A percentile compares a stretch with the other conserved stretches of the same genome.
These are phyloP conservation scores for Clarias magur DNA, from an alignment of 2,113 vertebrate genomes.

Conservation along the genomic window DNA sequence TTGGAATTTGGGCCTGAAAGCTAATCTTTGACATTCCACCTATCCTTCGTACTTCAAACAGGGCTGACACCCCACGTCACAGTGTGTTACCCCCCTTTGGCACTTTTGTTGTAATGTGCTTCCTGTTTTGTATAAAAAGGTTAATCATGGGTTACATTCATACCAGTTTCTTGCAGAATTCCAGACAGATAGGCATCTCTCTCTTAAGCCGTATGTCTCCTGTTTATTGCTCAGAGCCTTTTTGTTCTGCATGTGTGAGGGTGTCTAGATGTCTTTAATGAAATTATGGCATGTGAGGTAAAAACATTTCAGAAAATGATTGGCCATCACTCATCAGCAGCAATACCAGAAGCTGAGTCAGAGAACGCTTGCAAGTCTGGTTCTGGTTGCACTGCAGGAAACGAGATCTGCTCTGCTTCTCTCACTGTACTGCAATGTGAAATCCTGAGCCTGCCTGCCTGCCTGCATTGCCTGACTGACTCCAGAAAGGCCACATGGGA, in stretches of 20 bases:
- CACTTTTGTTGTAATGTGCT: not conserved
- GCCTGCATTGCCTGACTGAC: slow-evolving; percentile 8
- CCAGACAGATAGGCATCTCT: slow-evolving; percentile 45
- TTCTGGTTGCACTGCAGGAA: slow-evolving; percentile 19
- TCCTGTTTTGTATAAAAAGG: slow-evolving; percentile 5
- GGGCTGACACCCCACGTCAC: not conserved
- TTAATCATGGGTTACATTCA: slow-evolving; percentile 14
- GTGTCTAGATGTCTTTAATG: slow-evolving; percentile 23
- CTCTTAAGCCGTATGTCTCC: not conserved
- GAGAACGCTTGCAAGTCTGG: slow-evolving; percentile 8
- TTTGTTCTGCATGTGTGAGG: not conserved
- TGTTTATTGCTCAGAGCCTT: not conserved
- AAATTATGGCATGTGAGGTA: slow-evolving; percentile 3
- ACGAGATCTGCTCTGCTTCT: slow-evolving; percentile 25
- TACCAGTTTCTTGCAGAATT: slow-evolving; percentile 28
- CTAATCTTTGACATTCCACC: not conserved
- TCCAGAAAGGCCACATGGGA: not conserved
- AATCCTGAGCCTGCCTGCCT: not conserved
- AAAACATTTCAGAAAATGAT: slow-evolving; percentile 17
- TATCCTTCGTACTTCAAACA: not conserved
- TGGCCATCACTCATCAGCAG: slow-evolving; percentile 17
- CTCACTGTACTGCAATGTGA: slow-evolving; percentile 3
- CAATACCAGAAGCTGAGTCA: slow-evolving; percentile 32
- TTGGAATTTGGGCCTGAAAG: not conserved
- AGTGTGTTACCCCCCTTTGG: not conserved